Percentiles rank a stretch among this genome's conserved stretches.
These are phyloP conservation scores for Carpatolechia fugitivella DNA, from an alignment of 2,888 invertebrate species.

Conservation along the genomic window DNA sequence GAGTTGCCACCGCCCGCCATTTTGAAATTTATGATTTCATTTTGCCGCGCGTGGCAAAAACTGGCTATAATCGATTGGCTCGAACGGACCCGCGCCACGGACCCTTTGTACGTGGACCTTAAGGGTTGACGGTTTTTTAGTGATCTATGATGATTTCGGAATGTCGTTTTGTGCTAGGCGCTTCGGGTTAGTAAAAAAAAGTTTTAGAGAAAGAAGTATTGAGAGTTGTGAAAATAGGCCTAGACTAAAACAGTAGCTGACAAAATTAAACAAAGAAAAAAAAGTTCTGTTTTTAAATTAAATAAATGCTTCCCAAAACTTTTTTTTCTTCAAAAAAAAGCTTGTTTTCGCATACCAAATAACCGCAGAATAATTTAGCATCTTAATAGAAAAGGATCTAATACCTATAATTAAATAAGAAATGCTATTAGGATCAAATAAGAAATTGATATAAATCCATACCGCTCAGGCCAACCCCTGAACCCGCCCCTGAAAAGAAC, in stretches of 20 bases:
- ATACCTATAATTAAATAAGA: constrained; percentile 54
- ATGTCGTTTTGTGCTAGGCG: constrained; percentile 9
- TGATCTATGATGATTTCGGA: constrained; percentile 18
- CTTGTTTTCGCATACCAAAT: neutral
- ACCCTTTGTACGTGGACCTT: constrained; percentile 23
- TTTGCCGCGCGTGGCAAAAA: constrained; percentile 45
- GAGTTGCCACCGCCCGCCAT: constrained; percentile 61
- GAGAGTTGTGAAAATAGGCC: too few species aligned
- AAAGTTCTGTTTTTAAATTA: too few species aligned
- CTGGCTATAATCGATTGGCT: constrained; percentile 44
- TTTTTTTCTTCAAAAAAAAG: too few species aligned
- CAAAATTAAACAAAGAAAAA: neutral
- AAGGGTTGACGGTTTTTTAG: constrained; percentile 32
- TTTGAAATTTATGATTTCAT: constrained; percentile 68
- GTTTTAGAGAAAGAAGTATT: neutral
- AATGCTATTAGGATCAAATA: constrained; percentile 44
- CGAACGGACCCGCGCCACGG: constrained; percentile 29
- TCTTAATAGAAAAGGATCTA: constrained; percentile 31
- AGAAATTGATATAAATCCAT: constrained; percentile 64
- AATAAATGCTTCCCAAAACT: too few species aligned
- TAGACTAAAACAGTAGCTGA: too few species aligned
- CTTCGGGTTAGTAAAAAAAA: neutral
- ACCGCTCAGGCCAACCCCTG: constrained; percentile 27
- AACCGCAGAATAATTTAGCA: constrained; percentile 27
- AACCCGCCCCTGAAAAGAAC: constrained; percentile 44